A percentile compares a stretch with the other conserved stretches of the same genome.
Conservation (phyloP, 2,113 vertebrate species). For the Megatriorchis doriae region DNA sequence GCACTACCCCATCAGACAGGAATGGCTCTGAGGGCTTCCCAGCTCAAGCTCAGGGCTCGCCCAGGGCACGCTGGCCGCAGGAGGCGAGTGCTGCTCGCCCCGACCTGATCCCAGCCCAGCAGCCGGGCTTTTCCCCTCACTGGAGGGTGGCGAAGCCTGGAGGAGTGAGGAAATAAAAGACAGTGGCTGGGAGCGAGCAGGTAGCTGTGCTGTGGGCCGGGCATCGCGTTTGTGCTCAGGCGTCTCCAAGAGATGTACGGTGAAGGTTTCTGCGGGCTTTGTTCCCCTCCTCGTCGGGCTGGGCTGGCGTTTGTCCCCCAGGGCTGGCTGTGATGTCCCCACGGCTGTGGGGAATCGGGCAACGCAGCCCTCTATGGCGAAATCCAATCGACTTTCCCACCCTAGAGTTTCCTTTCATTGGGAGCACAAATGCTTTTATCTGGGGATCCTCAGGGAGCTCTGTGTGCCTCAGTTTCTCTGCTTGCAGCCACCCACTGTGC, state of each 20-base stretch:
- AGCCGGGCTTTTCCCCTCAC: background rate
- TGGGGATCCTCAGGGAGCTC: background rate
- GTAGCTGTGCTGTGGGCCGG: background rate
- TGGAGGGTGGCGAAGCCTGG: background rate
- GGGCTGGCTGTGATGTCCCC: background rate
- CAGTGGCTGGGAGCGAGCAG: background rate
- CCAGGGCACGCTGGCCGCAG: too few species aligned
- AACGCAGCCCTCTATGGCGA: background rate
- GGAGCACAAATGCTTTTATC: background rate
- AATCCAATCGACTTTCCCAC: background rate
- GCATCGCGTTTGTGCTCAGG: rapidly evolving
- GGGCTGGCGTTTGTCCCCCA: background rate
- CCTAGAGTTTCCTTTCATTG: rapidly evolving
- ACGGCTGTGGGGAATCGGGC: rapidly evolving
- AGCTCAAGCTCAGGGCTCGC: rapidly evolving
- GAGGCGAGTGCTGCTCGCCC: background rate
- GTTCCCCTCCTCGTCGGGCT: background rate
- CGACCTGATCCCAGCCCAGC: background rate
- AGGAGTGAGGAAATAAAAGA: background rate
- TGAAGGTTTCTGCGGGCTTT: background rate
- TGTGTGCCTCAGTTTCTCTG: background rate
- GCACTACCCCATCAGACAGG: background rate
- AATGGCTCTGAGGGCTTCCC: background rate
- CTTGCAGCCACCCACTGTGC: rapidly evolving
- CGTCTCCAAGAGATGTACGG: background rate